These are phyloP conservation scores for Saimiri boliviensis DNA, from an alignment of 2,113 vertebrate species.

Conservation along the genomic window DNA sequence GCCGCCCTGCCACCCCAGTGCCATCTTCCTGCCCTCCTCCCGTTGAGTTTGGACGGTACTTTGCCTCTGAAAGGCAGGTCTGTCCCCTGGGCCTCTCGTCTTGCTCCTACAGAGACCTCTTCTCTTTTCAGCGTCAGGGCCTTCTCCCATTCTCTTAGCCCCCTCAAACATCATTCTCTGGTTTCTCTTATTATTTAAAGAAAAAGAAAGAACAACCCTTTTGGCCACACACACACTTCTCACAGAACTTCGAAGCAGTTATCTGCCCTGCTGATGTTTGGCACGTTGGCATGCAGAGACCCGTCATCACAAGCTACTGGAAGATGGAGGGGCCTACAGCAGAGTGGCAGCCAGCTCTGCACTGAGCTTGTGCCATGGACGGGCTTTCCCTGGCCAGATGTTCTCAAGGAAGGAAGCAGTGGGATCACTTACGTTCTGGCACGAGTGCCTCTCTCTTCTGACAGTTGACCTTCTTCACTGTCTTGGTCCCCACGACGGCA, in stretches of 20 bases:
- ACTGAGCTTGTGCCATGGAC: not conserved
- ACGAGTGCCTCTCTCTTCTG: not conserved
- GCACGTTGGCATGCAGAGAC: not conserved
- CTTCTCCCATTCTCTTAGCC: not conserved
- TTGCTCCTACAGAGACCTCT: not conserved
- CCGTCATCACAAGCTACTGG: not conserved
- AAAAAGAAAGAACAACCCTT: not conserved
- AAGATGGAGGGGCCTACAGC: not conserved
- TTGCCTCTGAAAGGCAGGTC: not conserved
- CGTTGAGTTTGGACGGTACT: not conserved
- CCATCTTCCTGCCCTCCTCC: not conserved
- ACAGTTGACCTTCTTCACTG: not conserved
- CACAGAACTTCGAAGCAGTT: not conserved
- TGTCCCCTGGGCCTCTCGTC: not conserved
- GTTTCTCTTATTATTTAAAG: not conserved
- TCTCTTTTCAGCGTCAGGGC: not conserved
- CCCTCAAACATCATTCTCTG: not conserved
- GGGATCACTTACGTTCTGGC: not conserved
- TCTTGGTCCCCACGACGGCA: not conserved
- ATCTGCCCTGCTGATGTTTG: not conserved
- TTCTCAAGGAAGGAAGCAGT: not conserved
- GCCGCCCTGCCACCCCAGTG: rapidly evolving
- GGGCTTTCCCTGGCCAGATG: not conserved
- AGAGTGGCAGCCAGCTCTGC: not conserved
- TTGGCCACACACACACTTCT: not conserved